Conservation (phyloP, 2,888 invertebrate genomes). For the Notocelia uddmanniana region DNA sequence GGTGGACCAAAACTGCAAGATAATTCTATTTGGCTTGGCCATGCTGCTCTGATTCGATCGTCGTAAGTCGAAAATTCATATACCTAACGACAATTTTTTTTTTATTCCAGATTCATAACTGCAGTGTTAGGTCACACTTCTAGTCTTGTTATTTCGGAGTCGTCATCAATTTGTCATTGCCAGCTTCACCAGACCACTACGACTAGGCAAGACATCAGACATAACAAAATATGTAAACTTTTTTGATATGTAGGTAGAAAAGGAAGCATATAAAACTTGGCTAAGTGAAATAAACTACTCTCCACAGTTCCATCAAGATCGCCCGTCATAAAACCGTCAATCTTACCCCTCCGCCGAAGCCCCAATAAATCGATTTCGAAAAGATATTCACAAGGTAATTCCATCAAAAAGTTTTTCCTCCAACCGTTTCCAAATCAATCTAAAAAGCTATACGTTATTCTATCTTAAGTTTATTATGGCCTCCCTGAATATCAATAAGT, state of each 20-base stretch:
- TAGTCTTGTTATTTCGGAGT: not conserved
- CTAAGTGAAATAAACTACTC: slow-evolving; percentile 35
- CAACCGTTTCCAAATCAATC: slow-evolving; percentile 42
- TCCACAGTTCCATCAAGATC: slow-evolving; percentile 28
- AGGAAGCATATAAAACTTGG: slow-evolving; percentile 17
- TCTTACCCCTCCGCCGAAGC: slow-evolving; percentile 46
- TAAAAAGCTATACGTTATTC: slow-evolving; percentile 20
- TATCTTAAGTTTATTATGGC: slow-evolving; percentile 2
- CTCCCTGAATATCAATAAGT: slow-evolving; percentile 4
- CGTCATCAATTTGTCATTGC: too few species aligned
- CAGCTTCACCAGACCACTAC: too few species aligned
- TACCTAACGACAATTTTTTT: slow-evolving; percentile 35
- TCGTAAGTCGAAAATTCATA: slow-evolving; percentile 59
- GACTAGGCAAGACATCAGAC: too few species aligned
- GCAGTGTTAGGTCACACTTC: too few species aligned
- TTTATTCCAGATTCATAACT: not conserved
- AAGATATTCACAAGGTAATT: slow-evolving; percentile 47
- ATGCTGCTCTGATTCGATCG: slow-evolving; percentile 52
- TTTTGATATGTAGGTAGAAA: not conserved
- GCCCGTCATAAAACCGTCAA: slow-evolving; percentile 45
- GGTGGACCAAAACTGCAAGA: slow-evolving; percentile 45
- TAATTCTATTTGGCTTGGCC: slow-evolving; percentile 38
- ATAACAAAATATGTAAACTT: not conserved
- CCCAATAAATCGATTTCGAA: slow-evolving; percentile 51
- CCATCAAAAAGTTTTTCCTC: slow-evolving; percentile 48